phyloP scores from a whole-genome alignment of 2,797 vertebrate genomes.

The Anabas testudineus region DNA sequence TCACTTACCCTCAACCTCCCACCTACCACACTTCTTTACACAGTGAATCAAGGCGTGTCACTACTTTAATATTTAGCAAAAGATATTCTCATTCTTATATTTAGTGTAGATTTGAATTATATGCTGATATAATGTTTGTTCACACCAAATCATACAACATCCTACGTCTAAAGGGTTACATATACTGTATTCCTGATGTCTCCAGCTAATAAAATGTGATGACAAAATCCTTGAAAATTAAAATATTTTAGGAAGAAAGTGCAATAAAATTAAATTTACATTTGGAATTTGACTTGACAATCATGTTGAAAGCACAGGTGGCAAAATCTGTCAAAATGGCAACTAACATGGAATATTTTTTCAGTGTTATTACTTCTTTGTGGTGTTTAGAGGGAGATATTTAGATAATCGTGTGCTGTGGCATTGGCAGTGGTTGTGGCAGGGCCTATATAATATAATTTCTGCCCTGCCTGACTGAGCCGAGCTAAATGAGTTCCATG shows the following conservation, averaged over 20 bases:
- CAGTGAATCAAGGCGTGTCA: constrained; percentile 50
- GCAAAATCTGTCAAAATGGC: constrained; percentile 18
- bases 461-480: constrained; percentile 83
- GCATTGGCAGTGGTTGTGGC: constrained; percentile 59
- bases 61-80: constrained; percentile 56
- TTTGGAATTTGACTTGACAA: constrained; percentile 1
- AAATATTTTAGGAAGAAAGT: background rate
- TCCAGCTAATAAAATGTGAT: background rate
- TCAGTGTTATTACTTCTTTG: constrained; percentile 47
- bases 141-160: constrained; percentile 11
- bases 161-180: background rate
- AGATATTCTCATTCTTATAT: too few relatives aligned
- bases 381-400: constrained; percentile 47
- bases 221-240: constrained; percentile 9
- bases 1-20: constrained; percentile 16
- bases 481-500: constrained; percentile 81
- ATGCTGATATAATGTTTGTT: constrained; percentile 26
- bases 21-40: constrained; percentile 50
- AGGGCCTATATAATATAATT: constrained; percentile 74
- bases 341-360: constrained; percentile 10
- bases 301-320: constrained; percentile 26
- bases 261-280: constrained; percentile 29
- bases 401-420: constrained; percentile 62
- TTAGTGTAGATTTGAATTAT: constrained; percentile 45
- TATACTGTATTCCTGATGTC: constrained; percentile 1